phyloP scores from a whole-genome alignment of 2,113 vertebrate genomes.

The Lepisosteus oculatus region DNA sequence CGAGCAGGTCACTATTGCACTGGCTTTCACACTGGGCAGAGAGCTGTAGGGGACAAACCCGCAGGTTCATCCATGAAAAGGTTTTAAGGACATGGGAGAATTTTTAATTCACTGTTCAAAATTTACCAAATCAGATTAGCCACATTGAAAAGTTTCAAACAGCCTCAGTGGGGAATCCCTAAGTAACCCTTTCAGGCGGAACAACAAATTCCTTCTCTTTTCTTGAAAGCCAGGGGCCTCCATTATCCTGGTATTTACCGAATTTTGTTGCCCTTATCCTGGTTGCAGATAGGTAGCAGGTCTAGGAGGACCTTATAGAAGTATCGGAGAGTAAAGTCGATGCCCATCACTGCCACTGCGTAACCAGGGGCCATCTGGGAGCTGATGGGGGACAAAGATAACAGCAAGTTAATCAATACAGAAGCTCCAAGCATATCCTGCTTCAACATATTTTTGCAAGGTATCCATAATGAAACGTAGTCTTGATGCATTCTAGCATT shows the following conservation, averaged over 20 bases:
- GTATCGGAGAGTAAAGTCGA: conserved; percentile 94
- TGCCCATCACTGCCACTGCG: conserved; percentile 93
- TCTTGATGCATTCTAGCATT: no score
- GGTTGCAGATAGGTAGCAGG: conserved; percentile 90
- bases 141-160: conserved; percentile 30
- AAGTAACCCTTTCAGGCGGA: conserved; percentile 23
- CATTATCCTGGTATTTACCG: conserved; percentile 58
- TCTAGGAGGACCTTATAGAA: conserved; percentile 97
- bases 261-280: conserved; percentile 94
- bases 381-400: conserved; percentile 42
- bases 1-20: conserved; percentile 14
- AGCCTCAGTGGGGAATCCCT: conserved; percentile 23
- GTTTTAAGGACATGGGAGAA: conserved; percentile 22
- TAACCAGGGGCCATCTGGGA: conserved; percentile 83
- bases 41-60: background rate
- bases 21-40: background rate
- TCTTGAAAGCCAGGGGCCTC: background rate
- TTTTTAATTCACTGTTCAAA: conserved; percentile 28
- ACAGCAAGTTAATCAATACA: conserved; percentile 16
- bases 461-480: background rate
- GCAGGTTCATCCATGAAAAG: conserved; percentile 16
- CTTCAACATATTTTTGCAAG: background rate
- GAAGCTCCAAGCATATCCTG: conserved; percentile 13
- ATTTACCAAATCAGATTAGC: conserved; percentile 42
- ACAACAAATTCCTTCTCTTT: background rate